Percentiles rank a stretch among this genome's conserved stretches.
These are phyloP conservation scores for Columba livia DNA, from an alignment of 2,113 vertebrate genomes.

Conservation along the genomic window DNA sequence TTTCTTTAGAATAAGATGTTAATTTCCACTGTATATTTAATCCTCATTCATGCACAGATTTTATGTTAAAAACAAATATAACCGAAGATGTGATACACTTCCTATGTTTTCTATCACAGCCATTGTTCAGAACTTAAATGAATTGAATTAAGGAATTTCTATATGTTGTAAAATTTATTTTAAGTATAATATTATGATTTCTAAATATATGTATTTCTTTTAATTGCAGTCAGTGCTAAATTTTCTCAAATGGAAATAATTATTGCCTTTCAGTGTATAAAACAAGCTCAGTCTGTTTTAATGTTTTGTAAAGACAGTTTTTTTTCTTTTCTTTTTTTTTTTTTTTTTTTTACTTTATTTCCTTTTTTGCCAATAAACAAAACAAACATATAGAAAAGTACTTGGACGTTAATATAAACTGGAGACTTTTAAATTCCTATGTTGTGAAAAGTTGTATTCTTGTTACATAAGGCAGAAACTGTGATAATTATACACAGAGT, in stretches of 20 bases:
- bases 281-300: neutral
- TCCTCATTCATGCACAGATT: neutral
- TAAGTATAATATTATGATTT: neutral
- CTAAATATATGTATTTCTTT: neutral
- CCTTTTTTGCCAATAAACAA: neutral
- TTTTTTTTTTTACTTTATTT: neutral
- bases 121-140: neutral
- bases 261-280: neutral
- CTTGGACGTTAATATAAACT: neutral
- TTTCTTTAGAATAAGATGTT: neutral
- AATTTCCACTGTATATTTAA: neutral
- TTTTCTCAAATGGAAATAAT: neutral
- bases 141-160: neutral
- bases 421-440: neutral
- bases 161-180: neutral
- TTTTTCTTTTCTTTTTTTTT: fast-evolving
- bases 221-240: neutral
- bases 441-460: neutral
- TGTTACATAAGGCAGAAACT: neutral
- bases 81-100: neutral
- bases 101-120: neutral
- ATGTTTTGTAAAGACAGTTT: neutral
- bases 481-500: neutral
- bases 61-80: neutral
- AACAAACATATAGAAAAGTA: neutral